These are phyloP conservation scores for Xyrauchen texanus DNA, from an alignment of 2,113 vertebrate species.

Conservation along the genomic window DNA sequence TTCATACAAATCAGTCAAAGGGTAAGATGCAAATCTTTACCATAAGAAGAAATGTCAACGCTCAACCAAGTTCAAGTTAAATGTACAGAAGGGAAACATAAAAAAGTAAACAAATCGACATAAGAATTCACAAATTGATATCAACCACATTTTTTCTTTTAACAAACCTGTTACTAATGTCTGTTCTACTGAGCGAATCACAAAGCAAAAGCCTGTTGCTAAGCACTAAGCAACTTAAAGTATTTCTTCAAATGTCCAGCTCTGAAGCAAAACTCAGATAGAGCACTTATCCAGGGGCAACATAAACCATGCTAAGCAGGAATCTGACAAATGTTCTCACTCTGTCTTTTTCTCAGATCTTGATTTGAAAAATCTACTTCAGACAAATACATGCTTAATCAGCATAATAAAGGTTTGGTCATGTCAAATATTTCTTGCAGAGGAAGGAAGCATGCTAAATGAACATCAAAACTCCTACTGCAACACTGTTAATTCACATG, in stretches of 20 bases:
- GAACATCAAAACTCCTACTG: neutral
- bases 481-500: neutral
- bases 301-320: constrained; percentile 2
- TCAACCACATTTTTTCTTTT: neutral
- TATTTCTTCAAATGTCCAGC: constrained; percentile 36
- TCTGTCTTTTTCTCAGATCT: neutral
- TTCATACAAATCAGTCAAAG: neutral
- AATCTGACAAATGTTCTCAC: neutral
- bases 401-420: neutral
- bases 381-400: neutral
- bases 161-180: neutral
- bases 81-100: neutral
- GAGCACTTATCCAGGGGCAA: neutral
- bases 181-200: neutral
- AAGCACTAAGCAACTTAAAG: constrained; percentile 46
- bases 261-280: constrained; percentile 20
- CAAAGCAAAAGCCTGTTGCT: constrained; percentile 45
- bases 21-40: constrained; percentile 2
- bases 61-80: neutral
- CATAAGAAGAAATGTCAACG: neutral
- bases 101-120: neutral
- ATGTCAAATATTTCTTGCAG: neutral
- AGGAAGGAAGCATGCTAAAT: constrained; percentile 33
- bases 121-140: neutral
- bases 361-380: neutral